Conservation (phyloP, 2,113 vertebrate species). For the Suricata suricatta region DNA sequence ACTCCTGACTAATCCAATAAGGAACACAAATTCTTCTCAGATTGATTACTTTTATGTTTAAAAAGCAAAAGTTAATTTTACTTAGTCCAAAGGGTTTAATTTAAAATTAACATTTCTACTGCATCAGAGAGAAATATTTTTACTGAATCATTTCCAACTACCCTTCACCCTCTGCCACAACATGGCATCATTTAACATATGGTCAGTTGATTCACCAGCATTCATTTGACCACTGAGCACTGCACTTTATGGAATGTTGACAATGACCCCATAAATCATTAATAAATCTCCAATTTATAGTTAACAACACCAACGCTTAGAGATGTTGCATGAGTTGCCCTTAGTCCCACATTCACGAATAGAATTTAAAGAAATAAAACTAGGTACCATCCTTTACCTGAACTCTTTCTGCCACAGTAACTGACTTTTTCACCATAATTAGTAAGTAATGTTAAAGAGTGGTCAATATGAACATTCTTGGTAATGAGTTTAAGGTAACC, state of each 20-base stretch:
- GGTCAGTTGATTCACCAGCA: neutral
- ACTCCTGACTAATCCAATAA: conserved; percentile 16
- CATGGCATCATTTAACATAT: neutral
- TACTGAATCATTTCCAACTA: conserved; percentile 1
- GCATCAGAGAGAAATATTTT: neutral
- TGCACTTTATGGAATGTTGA: neutral
- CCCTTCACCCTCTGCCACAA: neutral
- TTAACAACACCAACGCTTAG: neutral
- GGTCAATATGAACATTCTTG: neutral
- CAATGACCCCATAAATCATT: neutral
- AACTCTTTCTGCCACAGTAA: neutral
- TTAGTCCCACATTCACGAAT: neutral
- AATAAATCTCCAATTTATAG: neutral
- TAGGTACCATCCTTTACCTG: neutral
- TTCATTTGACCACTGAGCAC: neutral
- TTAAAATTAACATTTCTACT: conserved; percentile 36
- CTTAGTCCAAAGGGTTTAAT: neutral
- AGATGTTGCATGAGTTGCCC: neutral
- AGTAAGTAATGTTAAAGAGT: neutral
- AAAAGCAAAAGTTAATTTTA: conserved; percentile 50
- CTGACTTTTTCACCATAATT: neutral
- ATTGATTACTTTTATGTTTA: neutral
- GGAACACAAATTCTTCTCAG: conserved; percentile 37
- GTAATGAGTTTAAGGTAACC: neutral
- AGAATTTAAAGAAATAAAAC: conserved; percentile 33